These are phyloP conservation scores for Globicephala melas DNA, from an alignment of 2,113 vertebrate genomes.

Conservation along the genomic window DNA sequence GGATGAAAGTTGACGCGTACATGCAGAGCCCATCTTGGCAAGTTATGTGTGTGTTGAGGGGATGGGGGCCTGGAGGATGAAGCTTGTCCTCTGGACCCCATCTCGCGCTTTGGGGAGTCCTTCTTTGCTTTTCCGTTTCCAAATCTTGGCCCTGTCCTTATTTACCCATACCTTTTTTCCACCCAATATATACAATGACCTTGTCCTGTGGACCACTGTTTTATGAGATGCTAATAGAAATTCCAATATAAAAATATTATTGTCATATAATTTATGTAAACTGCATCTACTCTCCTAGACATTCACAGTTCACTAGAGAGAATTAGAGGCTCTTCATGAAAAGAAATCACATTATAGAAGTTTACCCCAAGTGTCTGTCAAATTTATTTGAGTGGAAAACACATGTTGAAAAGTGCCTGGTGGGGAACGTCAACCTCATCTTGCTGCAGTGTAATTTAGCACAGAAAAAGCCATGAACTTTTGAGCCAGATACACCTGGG, in stretches of 20 bases:
- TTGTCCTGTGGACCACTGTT: not conserved
- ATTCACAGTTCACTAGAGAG: not conserved
- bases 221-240: not conserved
- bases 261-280: not conserved
- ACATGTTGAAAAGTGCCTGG: not conserved
- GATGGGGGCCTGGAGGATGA: not conserved
- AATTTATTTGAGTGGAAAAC: not conserved
- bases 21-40: not conserved
- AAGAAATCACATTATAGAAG: not conserved
- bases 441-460: accelerated
- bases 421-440: not conserved
- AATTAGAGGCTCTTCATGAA: not conserved
- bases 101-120: too few species aligned
- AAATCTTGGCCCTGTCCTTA: not conserved
- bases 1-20: not conserved
- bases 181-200: accelerated
- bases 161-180: not conserved
- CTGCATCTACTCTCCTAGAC: not conserved
- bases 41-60: accelerated
- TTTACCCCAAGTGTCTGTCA: not conserved
- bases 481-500: not conserved
- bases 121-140: not conserved
- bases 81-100: not conserved
- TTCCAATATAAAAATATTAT: not conserved
- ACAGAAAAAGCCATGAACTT: not conserved